Evolutionary conservation across 2,113 vertebrate species (phyloP).

Genomic region (Lepisosteus oculatus): DNA sequence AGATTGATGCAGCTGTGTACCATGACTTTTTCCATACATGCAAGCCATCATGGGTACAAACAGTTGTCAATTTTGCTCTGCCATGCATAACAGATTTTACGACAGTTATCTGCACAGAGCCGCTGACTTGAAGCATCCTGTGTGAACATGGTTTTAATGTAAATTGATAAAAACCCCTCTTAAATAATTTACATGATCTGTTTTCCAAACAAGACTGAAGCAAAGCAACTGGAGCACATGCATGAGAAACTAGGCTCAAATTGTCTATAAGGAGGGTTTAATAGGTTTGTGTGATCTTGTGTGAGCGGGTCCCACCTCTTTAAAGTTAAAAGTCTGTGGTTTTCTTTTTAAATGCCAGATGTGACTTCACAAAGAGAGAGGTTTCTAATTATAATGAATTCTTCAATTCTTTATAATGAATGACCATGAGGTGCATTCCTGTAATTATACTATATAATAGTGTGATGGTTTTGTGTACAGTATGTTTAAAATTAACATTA

Average conservation of each 20-base stretch:
- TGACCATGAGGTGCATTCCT: slow-evolving; percentile 62
- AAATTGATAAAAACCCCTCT: slow-evolving; percentile 10
- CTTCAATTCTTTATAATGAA: slow-evolving; percentile 58
- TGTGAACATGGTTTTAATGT: too few relatives aligned
- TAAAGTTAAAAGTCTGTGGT: too few relatives aligned
- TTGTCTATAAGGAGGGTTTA: not conserved
- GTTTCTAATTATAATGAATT: too few relatives aligned
- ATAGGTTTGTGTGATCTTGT: not conserved
- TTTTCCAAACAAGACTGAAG: not conserved
- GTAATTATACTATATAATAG: slow-evolving; percentile 56
- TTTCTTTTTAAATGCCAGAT: too few relatives aligned
- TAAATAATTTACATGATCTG: slow-evolving; percentile 13
- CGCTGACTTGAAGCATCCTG: too few relatives aligned
- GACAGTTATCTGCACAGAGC: too few relatives aligned
- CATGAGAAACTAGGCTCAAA: not conserved
- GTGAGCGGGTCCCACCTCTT: not conserved
- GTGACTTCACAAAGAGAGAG: too few relatives aligned
- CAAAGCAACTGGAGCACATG: not conserved
- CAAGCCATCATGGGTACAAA: too few relatives aligned
- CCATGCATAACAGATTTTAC: too few relatives aligned
- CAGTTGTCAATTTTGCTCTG: too few relatives aligned
- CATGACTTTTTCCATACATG: too few relatives aligned
- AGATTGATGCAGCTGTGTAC: too few relatives aligned
- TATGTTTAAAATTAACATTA: slow-evolving; percentile 65
- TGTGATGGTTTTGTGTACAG: slow-evolving; percentile 62